Percentiles rank a stretch among this genome's conserved stretches.
phyloP scores from a whole-genome alignment of 23 tunicate species.

The Ciona savignyi region DNA sequence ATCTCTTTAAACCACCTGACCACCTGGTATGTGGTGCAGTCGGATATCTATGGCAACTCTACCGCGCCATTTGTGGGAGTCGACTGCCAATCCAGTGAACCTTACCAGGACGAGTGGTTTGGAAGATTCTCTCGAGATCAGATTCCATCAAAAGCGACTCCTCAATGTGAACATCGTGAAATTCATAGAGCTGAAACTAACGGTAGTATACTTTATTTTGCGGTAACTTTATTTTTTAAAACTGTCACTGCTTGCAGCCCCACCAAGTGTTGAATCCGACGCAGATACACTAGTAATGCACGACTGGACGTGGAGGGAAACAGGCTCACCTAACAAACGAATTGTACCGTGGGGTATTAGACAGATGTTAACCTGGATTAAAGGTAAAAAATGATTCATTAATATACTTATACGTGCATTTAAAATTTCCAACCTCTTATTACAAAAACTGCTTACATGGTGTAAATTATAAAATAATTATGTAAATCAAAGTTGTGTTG shows the following conservation, averaged over 20 bases:
- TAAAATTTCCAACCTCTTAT: too few species aligned
- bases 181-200: not conserved
- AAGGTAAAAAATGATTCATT: too few species aligned
- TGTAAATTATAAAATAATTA: too few species aligned
- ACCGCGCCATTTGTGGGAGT: slow-evolving; percentile 70
- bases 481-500: too few species aligned
- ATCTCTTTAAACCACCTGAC: slow-evolving; percentile 70
- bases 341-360: slow-evolving; percentile 95
- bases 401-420: too few species aligned
- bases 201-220: not conserved
- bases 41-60: slow-evolving; percentile 55
- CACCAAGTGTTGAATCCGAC: slow-evolving; percentile 48
- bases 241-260: too few species aligned
- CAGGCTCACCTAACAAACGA: slow-evolving; percentile 39
- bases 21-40: slow-evolving; percentile 36
- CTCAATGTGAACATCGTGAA: not conserved
- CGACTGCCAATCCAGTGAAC: slow-evolving; percentile 9
- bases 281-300: slow-evolving; percentile 25
- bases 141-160: slow-evolving; percentile 10
- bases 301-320: slow-evolving; percentile 78
- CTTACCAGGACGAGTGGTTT: slow-evolving; percentile 11
- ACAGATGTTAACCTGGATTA: slow-evolving; percentile 63
- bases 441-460: too few species aligned
- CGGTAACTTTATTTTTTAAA: too few species aligned
- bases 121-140: slow-evolving; percentile 10